Evolutionary conservation across 2,113 vertebrate genomes (phyloP).

Genomic region (Nesogale talazaci): DNA sequence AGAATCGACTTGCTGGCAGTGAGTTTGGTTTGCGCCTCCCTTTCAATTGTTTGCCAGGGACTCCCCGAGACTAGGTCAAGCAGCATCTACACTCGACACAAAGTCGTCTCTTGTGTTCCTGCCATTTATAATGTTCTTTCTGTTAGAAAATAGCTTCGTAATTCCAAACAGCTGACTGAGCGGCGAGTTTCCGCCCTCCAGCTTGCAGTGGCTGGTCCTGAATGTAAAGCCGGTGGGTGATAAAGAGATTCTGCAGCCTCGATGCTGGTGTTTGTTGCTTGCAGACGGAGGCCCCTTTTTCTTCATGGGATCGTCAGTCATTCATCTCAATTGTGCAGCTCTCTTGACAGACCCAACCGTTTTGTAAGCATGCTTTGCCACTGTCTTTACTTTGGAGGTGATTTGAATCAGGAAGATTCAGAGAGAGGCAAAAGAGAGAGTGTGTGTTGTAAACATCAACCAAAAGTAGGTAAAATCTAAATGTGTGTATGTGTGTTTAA

Average conservation of each 20-base stretch:
- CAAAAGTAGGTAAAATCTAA: conserved; percentile 49
- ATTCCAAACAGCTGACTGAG: conserved; percentile 66
- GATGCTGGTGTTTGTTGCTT: neutral
- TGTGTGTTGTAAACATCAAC: conserved; percentile 6
- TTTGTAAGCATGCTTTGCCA: neutral
- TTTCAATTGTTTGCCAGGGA: no score
- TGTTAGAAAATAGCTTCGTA: conserved; percentile 59
- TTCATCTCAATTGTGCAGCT: conserved; percentile 9
- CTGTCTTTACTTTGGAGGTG: conserved; percentile 62
- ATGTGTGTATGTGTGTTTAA: no score
- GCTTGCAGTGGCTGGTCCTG: neutral
- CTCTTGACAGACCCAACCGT: neutral
- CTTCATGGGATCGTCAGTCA: conserved; percentile 15
- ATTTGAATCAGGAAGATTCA: conserved; percentile 62
- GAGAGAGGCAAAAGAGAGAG: neutral
- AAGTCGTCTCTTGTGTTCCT: conserved; percentile 72
- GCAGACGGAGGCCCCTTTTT: neutral
- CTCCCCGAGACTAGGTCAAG: neutral
- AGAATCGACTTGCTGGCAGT: no score
- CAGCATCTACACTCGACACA: neutral
- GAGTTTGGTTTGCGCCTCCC: no score
- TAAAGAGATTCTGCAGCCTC: neutral
- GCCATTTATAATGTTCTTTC: conserved; percentile 69
- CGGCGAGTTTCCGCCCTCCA: conserved; percentile 21
- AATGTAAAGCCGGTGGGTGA: neutral